A percentile compares a stretch with the other conserved stretches of the same genome.
These are phyloP conservation scores for Watsonalla cultraria DNA, from an alignment of 2,888 invertebrate species.

Conservation along the genomic window DNA sequence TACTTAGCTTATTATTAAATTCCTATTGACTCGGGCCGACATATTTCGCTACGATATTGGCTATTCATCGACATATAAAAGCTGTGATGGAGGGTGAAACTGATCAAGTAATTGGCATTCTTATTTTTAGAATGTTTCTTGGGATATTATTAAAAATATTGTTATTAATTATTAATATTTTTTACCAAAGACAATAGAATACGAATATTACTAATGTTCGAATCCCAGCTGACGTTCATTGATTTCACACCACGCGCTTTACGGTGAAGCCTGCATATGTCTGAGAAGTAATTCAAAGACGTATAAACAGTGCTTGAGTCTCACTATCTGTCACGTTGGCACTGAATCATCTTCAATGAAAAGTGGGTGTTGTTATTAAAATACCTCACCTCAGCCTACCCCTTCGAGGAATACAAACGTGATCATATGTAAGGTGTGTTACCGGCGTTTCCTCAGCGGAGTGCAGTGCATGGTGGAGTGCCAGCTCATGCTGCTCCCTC, in stretches of 20 bases:
- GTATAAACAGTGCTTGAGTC: too few species aligned
- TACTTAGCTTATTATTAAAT: conserved; percentile 50
- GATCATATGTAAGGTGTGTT: conserved; percentile 20
- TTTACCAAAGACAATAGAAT: conserved; percentile 25
- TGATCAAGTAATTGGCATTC: conserved; percentile 22
- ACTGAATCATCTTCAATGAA: too few species aligned
- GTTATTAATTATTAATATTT: conserved; percentile 7
- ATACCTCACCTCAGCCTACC: too few species aligned
- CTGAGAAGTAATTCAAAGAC: too few species aligned
- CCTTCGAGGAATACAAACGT: neutral
- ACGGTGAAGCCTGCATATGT: too few species aligned
- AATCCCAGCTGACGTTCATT: too few species aligned
- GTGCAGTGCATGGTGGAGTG: conserved; percentile 89
- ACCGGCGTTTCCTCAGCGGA: conserved; percentile 82
- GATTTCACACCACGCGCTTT: too few species aligned
- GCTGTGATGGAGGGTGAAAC: conserved; percentile 12
- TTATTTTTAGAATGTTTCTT: conserved; percentile 4
- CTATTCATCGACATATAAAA: conserved; percentile 13
- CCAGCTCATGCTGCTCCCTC: conserved; percentile 84
- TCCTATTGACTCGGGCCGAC: conserved; percentile 32
- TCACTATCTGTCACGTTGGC: too few species aligned
- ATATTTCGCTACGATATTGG: conserved; percentile 33
- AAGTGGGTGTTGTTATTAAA: too few species aligned
- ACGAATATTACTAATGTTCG: too few species aligned
- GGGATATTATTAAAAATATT: neutral